Evolutionary conservation across 2,888 invertebrate species (phyloP).

Genomic region (Diarsia mendica): DNA sequence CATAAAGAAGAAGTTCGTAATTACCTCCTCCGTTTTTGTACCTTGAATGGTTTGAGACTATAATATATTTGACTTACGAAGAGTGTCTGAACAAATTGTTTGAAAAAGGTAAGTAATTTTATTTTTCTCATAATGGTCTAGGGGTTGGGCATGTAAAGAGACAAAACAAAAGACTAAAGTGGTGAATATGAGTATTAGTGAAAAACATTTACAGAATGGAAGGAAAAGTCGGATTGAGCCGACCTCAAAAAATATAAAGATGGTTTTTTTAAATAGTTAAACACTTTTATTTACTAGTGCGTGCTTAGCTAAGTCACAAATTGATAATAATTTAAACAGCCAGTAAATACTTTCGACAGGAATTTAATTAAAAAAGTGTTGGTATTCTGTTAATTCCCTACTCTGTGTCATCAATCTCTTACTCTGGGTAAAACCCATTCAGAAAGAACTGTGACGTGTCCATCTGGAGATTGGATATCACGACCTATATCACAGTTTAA

Average conservation of each 20-base stretch:
- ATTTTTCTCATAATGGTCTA: neutral
- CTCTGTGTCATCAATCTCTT: constrained; percentile 21
- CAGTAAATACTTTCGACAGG: too few relatives aligned
- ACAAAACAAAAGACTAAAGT: too few relatives aligned
- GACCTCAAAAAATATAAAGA: neutral
- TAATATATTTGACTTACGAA: neutral
- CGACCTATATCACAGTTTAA: constrained; percentile 1
- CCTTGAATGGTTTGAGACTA: neutral
- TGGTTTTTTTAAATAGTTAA: neutral
- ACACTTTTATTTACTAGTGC: too few relatives aligned
- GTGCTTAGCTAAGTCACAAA: too few relatives aligned
- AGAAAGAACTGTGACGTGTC: constrained; percentile 62
- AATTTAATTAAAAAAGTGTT: too few relatives aligned
- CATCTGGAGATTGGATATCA: constrained; percentile 40
- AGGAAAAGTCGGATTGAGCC: neutral
- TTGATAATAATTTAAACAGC: too few relatives aligned
- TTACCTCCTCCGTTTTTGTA: neutral
- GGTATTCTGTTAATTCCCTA: constrained; percentile 37
- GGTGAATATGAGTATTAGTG: too few relatives aligned
- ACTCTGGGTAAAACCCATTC: constrained; percentile 59
- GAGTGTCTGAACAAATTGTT: neutral
- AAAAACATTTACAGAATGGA: too few relatives aligned
- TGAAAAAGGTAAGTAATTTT: neutral
- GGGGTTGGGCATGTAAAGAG: too few relatives aligned
- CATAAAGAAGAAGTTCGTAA: too few relatives aligned